phyloP scores from a whole-genome alignment of 2,113 vertebrate species.

The Limanda limanda region DNA sequence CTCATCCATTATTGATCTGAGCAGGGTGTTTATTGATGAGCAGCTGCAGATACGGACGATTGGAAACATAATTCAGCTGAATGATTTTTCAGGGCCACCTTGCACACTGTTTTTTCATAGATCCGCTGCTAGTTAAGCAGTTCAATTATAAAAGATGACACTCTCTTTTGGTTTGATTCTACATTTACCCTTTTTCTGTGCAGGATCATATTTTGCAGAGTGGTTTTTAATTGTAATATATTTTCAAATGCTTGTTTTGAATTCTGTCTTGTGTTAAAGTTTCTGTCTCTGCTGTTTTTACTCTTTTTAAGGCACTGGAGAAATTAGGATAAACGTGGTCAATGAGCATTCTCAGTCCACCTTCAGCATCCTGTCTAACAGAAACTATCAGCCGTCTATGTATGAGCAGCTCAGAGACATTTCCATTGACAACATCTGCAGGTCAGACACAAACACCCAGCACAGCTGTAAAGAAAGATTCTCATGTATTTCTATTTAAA shows the following conservation, averaged over 20 bases:
- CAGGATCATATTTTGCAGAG: background rate
- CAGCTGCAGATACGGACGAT: constrained; percentile 9
- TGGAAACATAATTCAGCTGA: constrained; percentile 32
- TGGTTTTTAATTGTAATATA: background rate
- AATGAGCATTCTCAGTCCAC: constrained; percentile 93
- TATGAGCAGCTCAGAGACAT: constrained; percentile 97
- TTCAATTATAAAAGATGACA: background rate
- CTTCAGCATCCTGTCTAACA: constrained; percentile 86
- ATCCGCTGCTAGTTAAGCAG: background rate
- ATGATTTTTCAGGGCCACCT: constrained; percentile 17
- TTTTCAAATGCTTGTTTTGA: background rate
- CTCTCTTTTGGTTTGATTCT: background rate
- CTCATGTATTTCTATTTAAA: background rate
- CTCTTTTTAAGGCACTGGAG: constrained; percentile 82
- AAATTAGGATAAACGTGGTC: constrained; percentile 95
- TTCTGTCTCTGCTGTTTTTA: background rate
- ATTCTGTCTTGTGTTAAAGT: background rate
- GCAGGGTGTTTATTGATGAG: constrained; percentile 22
- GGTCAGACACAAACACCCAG: constrained; percentile 76
- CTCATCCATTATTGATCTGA: constrained; percentile 49
- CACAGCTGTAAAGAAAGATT: background rate
- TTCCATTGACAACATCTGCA: constrained; percentile 97
- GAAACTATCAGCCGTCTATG: constrained; percentile 94
- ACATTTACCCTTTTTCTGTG: background rate
- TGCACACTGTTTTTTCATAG: background rate